phyloP scores from a whole-genome alignment of 2,888 invertebrate species.

The Hirtodrosophila alboralis region DNA sequence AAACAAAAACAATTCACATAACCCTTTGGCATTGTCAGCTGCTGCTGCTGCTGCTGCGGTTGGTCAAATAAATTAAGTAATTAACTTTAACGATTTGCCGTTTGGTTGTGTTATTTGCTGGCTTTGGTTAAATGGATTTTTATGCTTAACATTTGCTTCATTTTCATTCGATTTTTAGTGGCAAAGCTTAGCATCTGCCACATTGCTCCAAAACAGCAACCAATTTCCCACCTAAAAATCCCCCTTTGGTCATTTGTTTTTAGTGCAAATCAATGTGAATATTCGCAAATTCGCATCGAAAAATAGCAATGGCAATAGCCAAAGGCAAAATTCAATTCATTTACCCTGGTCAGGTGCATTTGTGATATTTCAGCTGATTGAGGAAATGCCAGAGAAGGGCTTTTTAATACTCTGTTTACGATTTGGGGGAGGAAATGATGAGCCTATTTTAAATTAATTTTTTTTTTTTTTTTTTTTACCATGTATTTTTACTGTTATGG shows the following conservation, averaged over 20 bases:
- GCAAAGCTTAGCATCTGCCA: conserved; percentile 6
- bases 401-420: too few relatives aligned
- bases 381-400: conserved; percentile 1
- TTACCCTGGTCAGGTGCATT: conserved; percentile 36
- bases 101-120: conserved; percentile 24
- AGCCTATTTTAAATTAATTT: too few relatives aligned
- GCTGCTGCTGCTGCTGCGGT: conserved; percentile 44
- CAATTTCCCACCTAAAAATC: neutral
- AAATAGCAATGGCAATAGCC: conserved; percentile 35
- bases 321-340: conserved; percentile 41
- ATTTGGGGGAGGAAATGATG: neutral
- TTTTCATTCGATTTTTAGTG: conserved; percentile 23
- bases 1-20: neutral
- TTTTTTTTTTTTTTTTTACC: too few relatives aligned
- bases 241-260: conserved; percentile 45
- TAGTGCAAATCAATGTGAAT: conserved; percentile 51
- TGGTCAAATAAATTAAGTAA: conserved; percentile 64
- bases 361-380: conserved; percentile 28
- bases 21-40: conserved; percentile 50
- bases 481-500: too few relatives aligned
- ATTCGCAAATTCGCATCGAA: conserved; percentile 29
- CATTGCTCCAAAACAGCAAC: neutral
- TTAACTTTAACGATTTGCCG: conserved; percentile 58
- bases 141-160: conserved; percentile 25
- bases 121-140: conserved; percentile 36